These are phyloP conservation scores for Leptonema lineaticorne DNA, from an alignment of 1,140 invertebrate genomes.

Conservation along the genomic window DNA sequence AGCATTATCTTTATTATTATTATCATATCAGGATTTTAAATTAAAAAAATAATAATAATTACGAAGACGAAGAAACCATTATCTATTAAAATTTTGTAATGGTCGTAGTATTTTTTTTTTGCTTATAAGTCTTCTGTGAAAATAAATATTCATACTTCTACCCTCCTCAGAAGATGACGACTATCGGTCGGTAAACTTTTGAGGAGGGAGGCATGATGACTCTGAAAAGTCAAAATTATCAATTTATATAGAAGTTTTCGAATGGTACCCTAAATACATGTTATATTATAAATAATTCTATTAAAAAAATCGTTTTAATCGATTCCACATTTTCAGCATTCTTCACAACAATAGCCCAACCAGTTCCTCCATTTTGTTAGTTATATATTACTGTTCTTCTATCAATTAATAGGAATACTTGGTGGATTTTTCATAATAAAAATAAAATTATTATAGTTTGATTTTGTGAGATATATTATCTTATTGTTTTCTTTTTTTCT, in stretches of 20 bases:
- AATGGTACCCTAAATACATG: constrained; percentile 20
- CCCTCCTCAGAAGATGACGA: constrained; percentile 24
- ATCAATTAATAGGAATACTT: constrained; percentile 19
- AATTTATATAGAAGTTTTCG: constrained; percentile 15
- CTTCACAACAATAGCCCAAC: neutral
- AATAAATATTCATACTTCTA: constrained; percentile 27
- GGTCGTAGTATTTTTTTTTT: constrained; percentile 10
- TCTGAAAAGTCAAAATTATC: constrained; percentile 27
- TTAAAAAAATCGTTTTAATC: constrained; percentile 6
- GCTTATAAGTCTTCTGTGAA: constrained; percentile 22
- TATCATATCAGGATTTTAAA: neutral
- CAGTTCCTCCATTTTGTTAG: neutral
- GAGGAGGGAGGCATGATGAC: constrained; percentile 25
- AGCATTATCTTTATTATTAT: too few relatives aligned
- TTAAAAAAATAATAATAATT: too few relatives aligned
- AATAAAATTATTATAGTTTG: constrained; percentile 20
- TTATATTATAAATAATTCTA: constrained; percentile 9
- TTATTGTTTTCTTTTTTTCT: too few relatives aligned
- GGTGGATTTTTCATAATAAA: constrained; percentile 18
- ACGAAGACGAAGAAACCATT: neutral
- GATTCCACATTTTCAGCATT: constrained; percentile 1
- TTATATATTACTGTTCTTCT: neutral
- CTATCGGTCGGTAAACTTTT: constrained; percentile 21
- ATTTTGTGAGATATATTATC: constrained; percentile 19
- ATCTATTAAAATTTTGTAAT: constrained; percentile 18